These are phyloP conservation scores for Ptychochromis oligacanthus DNA, from an alignment of 2,113 vertebrate species.

Conservation along the genomic window DNA sequence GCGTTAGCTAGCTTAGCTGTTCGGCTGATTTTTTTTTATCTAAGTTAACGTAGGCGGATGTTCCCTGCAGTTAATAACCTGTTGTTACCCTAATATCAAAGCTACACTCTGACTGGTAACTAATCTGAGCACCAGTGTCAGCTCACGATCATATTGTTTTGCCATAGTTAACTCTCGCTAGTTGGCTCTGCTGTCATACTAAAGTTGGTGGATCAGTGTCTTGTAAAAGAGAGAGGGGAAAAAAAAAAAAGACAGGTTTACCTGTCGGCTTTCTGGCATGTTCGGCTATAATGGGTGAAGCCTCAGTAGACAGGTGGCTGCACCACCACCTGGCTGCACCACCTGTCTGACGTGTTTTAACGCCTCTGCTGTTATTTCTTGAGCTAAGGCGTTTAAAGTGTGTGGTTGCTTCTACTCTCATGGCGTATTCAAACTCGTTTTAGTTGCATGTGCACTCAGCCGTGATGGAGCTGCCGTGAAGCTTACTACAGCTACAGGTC, in stretches of 20 bases:
- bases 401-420: background rate
- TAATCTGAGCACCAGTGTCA: background rate
- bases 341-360: background rate
- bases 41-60: accelerated
- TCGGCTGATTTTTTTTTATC: background rate
- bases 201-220: background rate
- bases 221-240: no score
- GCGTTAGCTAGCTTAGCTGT: background rate
- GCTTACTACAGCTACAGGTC: conserved; percentile 56
- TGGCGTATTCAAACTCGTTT: background rate
- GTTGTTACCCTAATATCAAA: background rate
- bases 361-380: background rate
- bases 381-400: accelerated
- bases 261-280: background rate
- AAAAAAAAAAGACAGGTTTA: background rate
- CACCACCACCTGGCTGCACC: background rate
- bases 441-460: background rate
- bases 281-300: conserved; percentile 13
- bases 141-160: background rate
- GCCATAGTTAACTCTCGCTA: background rate
- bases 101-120: background rate
- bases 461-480: conserved; percentile 4
- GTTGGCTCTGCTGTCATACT: background rate
- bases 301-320: background rate
- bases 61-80: background rate